Evolutionary conservation across 2,113 vertebrate species (phyloP).

Genomic region (Neolamprologus cancellatus): DNA sequence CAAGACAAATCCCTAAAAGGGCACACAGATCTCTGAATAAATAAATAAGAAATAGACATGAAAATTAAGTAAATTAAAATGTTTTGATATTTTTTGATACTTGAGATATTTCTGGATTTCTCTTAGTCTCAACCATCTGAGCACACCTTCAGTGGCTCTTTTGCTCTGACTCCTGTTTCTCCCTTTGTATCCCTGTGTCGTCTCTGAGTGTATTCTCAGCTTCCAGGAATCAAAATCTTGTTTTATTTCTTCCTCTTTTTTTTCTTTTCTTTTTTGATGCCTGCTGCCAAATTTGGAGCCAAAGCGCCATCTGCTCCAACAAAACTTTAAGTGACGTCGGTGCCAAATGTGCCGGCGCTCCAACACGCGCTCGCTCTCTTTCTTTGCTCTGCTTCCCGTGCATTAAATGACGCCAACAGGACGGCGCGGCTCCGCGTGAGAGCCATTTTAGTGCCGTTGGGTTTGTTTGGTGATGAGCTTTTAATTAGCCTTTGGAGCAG

Average conservation of each 20-base stretch:
- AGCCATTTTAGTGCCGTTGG: not conserved
- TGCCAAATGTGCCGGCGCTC: constrained; percentile 13
- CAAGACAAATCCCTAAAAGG: not conserved
- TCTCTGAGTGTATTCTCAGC: not conserved
- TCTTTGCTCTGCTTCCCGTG: constrained; percentile 3
- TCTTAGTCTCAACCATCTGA: not conserved
- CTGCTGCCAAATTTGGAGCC: not conserved
- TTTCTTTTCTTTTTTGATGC: not conserved
- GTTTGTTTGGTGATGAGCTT: constrained; percentile 27
- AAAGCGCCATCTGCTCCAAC: constrained; percentile 47
- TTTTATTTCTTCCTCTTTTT: not conserved
- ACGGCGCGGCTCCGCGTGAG: not conserved
- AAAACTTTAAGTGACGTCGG: not conserved
- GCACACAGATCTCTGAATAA: not conserved
- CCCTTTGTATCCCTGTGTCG: not conserved
- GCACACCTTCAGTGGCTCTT: not conserved
- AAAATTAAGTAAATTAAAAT: not conserved
- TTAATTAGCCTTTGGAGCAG: constrained; percentile 4
- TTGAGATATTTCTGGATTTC: not conserved
- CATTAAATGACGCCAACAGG: not conserved
- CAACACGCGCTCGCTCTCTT: not conserved
- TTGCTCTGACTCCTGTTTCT: not conserved
- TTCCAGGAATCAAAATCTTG: not conserved
- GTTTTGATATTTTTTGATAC: not conserved
- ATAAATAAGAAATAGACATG: not conserved